These are phyloP conservation scores for Manis crassicaudata DNA, from an alignment of 2,797 vertebrate species.

Conservation along the genomic window DNA sequence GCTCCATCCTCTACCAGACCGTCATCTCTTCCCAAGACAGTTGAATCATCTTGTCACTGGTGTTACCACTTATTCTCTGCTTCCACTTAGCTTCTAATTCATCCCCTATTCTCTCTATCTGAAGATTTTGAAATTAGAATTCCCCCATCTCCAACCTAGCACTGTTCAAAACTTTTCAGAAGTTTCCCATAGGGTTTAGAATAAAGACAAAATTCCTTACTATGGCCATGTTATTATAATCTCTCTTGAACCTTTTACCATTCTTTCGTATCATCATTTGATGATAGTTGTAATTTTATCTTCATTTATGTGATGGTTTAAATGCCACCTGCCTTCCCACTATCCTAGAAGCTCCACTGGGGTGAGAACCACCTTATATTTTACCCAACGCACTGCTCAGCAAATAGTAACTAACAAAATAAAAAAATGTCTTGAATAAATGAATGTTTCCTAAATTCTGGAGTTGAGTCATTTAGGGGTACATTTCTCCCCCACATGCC, in stretches of 20 bases:
- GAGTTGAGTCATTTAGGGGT: background rate
- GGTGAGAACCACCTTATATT: background rate
- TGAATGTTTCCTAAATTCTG: background rate
- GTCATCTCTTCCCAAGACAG: background rate
- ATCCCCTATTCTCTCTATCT: background rate
- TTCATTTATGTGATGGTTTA: background rate
- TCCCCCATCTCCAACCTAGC: background rate
- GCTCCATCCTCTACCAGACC: background rate
- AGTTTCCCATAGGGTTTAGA: background rate
- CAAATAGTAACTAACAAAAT: background rate
- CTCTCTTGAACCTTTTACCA: background rate
- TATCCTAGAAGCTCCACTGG: background rate
- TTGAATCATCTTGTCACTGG: background rate
- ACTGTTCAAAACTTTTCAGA: background rate
- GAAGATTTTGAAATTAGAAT: slow-evolving; percentile 16
- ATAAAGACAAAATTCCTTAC: background rate
- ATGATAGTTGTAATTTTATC: background rate
- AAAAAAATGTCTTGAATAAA: background rate
- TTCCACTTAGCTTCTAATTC: background rate
- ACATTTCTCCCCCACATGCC: background rate
- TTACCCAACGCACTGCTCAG: background rate
- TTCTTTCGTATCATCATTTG: background rate
- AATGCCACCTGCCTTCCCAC: background rate
- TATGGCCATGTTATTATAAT: background rate
- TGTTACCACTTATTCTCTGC: background rate